Evolutionary conservation across 2,888 invertebrate species (phyloP), one percentile per base, ranked within the genome.

Genomic region (Drosophila bunnanda): DNA sequence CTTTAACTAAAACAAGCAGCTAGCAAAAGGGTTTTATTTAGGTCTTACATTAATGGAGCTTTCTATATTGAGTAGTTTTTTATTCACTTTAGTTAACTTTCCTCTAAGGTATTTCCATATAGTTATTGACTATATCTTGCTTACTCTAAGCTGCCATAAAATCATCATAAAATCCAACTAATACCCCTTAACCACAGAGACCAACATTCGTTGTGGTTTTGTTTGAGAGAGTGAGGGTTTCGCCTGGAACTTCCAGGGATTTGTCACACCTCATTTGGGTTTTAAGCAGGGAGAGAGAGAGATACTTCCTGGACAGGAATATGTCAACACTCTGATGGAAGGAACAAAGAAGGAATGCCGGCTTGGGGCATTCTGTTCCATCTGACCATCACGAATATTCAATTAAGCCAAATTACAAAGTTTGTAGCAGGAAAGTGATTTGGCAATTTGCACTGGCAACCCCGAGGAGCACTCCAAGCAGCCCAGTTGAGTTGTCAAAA

Each of bases 301-400:
- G 20, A 12, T 22, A 15, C 43, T 25, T 44, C 43, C 43, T 44
- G 22, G 7, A 20, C 13, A 22, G 25, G 25, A 25, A 72, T 58
- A 55, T 73, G 72, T 73, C 73, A 73, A 65, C 72, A 36, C 46
- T 54, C 39, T 50, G 72, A 64, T 57, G 64, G 28, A 25, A n/a
- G 28, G 56, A 44, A 25, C 22, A 8, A 15, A 20, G 48, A 50
- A 10, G 28, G 38, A 67, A 58, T 68, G 68, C 48, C 68, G 54
- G 25, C 53, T 22, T 20, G 20, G n/a, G 34, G 43, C 28, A 56
- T 59, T 59, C 43, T 22, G 44, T 44, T 60, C 61, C n/a, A n/a
- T 79, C 80, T 82, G 80, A 82, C 80, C 86, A 83, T 78, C 83
- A 83, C 87, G 83, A 83, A 83, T 77, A 87, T 83, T 83, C 87